phyloP scores from a whole-genome alignment of 2,113 vertebrate species.

The Gallinago media region DNA sequence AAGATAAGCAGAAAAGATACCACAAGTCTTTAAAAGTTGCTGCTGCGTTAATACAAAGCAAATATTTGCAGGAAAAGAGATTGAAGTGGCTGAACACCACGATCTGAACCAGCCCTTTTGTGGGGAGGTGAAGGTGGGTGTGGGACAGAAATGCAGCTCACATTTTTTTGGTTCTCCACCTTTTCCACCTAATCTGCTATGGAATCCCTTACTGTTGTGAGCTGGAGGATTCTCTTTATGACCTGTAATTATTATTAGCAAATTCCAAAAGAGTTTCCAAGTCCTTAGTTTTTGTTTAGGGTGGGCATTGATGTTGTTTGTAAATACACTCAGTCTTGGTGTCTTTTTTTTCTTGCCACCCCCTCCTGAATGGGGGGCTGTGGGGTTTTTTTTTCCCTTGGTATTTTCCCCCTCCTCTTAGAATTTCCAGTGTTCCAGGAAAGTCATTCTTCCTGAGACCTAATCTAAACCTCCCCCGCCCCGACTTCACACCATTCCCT shows the following conservation, averaged over 20 bases:
- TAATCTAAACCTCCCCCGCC: no score
- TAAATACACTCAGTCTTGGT: background rate
- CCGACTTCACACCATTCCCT: no score
- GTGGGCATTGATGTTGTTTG: background rate
- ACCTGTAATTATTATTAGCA: background rate
- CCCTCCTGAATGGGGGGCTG: background rate
- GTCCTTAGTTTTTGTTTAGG: background rate
- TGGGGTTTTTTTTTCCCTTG: fast-evolving
- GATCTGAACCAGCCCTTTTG: background rate
- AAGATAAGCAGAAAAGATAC: slow-evolving; percentile 32
- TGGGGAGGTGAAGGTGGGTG: background rate
- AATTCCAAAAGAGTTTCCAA: background rate
- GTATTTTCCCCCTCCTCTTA: background rate
- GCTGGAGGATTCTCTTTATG: background rate
- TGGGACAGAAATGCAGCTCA: background rate
- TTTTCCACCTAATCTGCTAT: background rate
- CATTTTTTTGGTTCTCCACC: background rate
- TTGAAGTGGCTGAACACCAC: slow-evolving; percentile 9
- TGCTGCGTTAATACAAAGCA: background rate
- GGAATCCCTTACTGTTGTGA: fast-evolving
- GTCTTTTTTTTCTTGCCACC: background rate
- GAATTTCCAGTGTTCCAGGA: background rate
- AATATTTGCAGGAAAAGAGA: slow-evolving; percentile 37
- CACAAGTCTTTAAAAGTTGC: background rate
- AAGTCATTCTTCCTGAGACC: no score